Conservation (phyloP, 2,888 invertebrate genomes). For the Linnaemya vulpina region DNA sequence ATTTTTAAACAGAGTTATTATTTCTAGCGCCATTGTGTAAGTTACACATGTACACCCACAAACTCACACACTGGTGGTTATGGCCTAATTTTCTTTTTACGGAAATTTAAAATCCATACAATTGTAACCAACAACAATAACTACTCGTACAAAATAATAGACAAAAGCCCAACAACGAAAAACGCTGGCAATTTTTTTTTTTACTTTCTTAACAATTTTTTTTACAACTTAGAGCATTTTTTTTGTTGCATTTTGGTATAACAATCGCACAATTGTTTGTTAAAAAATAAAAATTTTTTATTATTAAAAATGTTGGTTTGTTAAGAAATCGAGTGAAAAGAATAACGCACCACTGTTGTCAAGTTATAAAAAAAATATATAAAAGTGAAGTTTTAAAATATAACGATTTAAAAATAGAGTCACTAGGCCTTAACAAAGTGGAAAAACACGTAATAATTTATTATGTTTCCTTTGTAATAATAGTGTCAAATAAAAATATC, state of each 20-base stretch:
- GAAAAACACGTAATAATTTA: slow-evolving; percentile 21
- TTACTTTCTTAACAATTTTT: slow-evolving; percentile 19
- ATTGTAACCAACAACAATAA: slow-evolving; percentile 37
- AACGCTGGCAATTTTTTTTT: slow-evolving; percentile 24
- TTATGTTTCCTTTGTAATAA: slow-evolving; percentile 16
- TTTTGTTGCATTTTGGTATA: slow-evolving; percentile 1
- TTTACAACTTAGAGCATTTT: slow-evolving; percentile 1
- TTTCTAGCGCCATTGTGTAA: slow-evolving; percentile 1
- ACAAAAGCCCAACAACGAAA: slow-evolving; percentile 1
- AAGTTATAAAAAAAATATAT: slow-evolving; percentile 33
- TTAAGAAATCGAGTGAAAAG: slow-evolving; percentile 27
- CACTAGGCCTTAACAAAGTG: slow-evolving; percentile 49
- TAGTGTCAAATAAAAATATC: not conserved
- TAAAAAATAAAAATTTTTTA: not conserved
- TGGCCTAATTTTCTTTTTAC: slow-evolving; percentile 52
- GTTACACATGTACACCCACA: not conserved
- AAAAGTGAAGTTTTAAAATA: slow-evolving; percentile 33
- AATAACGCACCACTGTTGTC: slow-evolving; percentile 56
- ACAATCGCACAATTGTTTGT: slow-evolving; percentile 35
- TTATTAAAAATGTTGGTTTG: not conserved
- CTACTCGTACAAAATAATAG: not conserved
- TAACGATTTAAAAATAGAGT: slow-evolving; percentile 49
- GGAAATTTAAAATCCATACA: slow-evolving; percentile 55
- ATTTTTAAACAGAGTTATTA: not conserved
- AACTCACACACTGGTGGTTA: slow-evolving; percentile 22